Evolutionary conservation across 1,140 invertebrate genomes (phyloP).

Genomic region (Acromyrmex heyeri): DNA sequence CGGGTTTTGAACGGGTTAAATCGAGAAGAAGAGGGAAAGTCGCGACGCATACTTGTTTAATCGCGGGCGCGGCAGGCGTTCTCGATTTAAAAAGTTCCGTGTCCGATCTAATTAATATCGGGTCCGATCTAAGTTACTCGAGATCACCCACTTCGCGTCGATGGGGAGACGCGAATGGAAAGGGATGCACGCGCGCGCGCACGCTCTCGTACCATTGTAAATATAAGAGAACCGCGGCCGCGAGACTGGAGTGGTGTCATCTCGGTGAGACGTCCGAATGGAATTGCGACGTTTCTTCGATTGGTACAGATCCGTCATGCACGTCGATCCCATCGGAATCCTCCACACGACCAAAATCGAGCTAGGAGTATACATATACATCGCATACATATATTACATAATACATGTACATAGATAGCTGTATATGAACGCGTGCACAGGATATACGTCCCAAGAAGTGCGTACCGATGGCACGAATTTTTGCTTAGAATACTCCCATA

Average conservation of each 20-base stretch:
- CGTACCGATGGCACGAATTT: slow-evolving; percentile 22
- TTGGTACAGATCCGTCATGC: slow-evolving; percentile 48
- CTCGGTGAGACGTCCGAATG: slow-evolving; percentile 61
- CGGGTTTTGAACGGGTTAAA: slow-evolving; percentile 29
- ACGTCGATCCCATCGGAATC: slow-evolving; percentile 50
- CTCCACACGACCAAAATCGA: slow-evolving; percentile 70
- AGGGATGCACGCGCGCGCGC: background rate
- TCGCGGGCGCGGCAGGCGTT: slow-evolving; percentile 15
- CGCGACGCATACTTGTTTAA: slow-evolving; percentile 35
- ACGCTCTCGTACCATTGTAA: slow-evolving; percentile 47
- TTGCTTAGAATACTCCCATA: background rate
- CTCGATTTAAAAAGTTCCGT: slow-evolving; percentile 55
- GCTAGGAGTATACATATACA: slow-evolving; percentile 36
- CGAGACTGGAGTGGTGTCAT: slow-evolving; percentile 57
- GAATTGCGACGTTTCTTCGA: slow-evolving; percentile 63
- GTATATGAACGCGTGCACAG: background rate
- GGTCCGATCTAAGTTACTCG: slow-evolving; percentile 40
- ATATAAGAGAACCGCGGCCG: slow-evolving; percentile 57
- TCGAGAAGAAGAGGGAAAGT: background rate
- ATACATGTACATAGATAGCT: slow-evolving; percentile 43
- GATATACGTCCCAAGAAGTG: background rate
- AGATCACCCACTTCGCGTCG: slow-evolving; percentile 7
- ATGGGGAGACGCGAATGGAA: background rate
- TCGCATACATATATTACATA: slow-evolving; percentile 56
- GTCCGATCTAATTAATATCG: slow-evolving; percentile 40